Evolutionary conservation across 2,888 invertebrate species (phyloP).

Genomic region (Osedax frankpressi): DNA sequence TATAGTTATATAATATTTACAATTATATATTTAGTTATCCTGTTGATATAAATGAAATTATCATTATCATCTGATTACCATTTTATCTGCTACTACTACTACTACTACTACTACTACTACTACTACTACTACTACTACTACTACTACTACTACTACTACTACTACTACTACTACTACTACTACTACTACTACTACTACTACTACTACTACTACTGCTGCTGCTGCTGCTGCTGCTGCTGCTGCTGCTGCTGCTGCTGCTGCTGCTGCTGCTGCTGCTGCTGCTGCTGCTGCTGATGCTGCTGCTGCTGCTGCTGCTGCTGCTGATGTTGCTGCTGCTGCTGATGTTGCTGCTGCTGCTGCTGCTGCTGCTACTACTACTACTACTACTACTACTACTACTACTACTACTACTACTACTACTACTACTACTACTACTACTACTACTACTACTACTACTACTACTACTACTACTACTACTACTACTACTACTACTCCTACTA

Average conservation of each 20-base stretch:
- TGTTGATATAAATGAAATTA: no score
- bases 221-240: neutral
- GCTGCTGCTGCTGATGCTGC: no score
- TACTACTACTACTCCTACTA: no score
- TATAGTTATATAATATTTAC: no score
- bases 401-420: slow-evolving; percentile 1
- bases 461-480: slow-evolving; percentile 1
- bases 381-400: neutral
- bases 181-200: slow-evolving; percentile 1
- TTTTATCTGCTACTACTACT: neutral
- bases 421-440: neutral
- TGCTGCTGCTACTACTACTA: neutral
- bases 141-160: neutral
- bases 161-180: slow-evolving; percentile 1
- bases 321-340: no score
- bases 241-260: neutral
- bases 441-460: slow-evolving; percentile 1
- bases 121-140: neutral
- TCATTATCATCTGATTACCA: no score
- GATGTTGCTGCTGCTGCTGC: no score
- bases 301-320: no score
- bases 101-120: neutral
- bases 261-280: no score
- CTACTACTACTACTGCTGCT: neutral
- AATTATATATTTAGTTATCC: no score